Base-by-base conservation (phyloP, 1,140 invertebrate genomes). In the Hypsibius dujardini region DNA sequence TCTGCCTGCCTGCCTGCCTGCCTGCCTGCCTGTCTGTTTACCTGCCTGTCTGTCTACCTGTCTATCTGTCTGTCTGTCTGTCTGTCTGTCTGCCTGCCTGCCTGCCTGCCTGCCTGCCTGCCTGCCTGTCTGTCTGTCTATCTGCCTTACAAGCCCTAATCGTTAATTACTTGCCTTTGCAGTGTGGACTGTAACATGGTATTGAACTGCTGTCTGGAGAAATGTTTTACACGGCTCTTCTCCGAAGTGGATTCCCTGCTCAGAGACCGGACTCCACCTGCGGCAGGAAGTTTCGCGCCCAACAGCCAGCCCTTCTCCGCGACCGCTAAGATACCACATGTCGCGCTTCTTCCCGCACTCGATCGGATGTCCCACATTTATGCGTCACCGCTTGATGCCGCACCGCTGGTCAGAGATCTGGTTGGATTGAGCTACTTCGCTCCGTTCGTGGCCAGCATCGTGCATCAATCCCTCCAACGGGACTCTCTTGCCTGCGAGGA, bases 161-260 rank as follows among this genome's bases (percentile, higher is more conserved):
- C n/a, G n/a, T n/a, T n/a, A n/a, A n/a, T n/a, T n/a, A n/a, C n/a
- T n/a, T n/a, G n/a, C n/a, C n/a, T n/a, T n/a, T n/a, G 7, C n/a
- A 56, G 50, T n/a, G 50, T 56, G 7, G 50, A 56, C 50, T 56
- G 50, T n/a, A 56, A 56, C 50, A 7, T 56, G 7, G 50, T 56
- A n/a, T n/a, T 56, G 50, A 56, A 56, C 50, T 56, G 50, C n/a
- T 56, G 50, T 56, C 50, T 56, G 50, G 50, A 56, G 50, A 56
- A 56, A 56, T 56, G 50, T n/a, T 56, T 56, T n/a, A 7, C n/a
- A 7, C 50, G 50, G 50, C 50, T 56, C 50, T 56, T 56, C 50
- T 7, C 7, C 7, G 50, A 56, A n/a, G 7, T 56, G 7, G 50
- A 56, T 7, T 7, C 7, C n/a, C 7, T 56, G 50, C 7, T 56